Base-by-base conservation (phyloP, 2,797 vertebrate genomes). In the Enteromius paludinosus region DNA sequence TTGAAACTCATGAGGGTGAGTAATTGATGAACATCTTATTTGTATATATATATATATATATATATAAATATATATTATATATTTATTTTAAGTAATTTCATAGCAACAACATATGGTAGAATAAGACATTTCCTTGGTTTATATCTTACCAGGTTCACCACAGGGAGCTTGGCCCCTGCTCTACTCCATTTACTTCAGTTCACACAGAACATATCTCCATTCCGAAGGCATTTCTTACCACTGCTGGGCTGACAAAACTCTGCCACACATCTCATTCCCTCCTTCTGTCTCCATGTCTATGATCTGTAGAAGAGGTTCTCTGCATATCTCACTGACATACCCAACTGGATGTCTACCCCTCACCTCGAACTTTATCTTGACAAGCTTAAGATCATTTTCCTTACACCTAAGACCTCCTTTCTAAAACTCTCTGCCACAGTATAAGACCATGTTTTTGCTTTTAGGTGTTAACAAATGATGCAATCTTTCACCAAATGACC, bases 281-380 rank as follows among this genome's bases (percentile, higher is more conserved):
- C 33, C 59, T 35, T 82, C 61, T 65, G 70, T 52, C 70, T 82
- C 10, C 5, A 61, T 33, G 12, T 52, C 61, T 74, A 30, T 66
- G 59, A 82, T 82, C 61, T 66, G 38, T 41, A 73, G 74, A 70
- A 66, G 45, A 66, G 28, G n/a, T 65, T 66, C 45, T 74, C 45
- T 66, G 59, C 70, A 82, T 49, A 81, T 74, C 61, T 66, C 30
- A 41, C 79, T 74, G 79, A 74, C 43, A 74, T 54, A 65, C 69
- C 56, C 43, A 25, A 64, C 59, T 52, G 70, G 30, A 72, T 65
- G 43, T 35, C 41, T 25, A 38, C 45, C 33, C 33, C 79, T 54
- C 70, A 43, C 79, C 59, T 20, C 15, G 0, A 74, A n/a, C 41
- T 81, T 45, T 62, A 72, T 72, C 68, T 45, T 49, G 59, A 73